phyloP scores from a whole-genome alignment of 2,888 invertebrate genomes.

The Epinotia ramella region DNA sequence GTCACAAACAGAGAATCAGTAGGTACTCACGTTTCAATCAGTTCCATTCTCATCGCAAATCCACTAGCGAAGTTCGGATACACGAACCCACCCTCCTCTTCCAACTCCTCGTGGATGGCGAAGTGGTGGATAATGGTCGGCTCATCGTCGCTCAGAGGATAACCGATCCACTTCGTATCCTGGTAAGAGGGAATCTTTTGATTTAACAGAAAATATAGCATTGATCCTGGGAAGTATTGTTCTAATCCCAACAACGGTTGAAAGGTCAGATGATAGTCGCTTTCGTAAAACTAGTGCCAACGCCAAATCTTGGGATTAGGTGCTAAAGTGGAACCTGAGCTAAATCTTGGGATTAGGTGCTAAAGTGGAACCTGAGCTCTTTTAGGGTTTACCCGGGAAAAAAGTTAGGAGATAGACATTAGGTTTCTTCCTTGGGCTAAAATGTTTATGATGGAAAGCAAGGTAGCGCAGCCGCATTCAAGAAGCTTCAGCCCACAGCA shows the following conservation, averaged over 20 bases:
- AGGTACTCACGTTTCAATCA: constrained; percentile 87
- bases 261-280: no score
- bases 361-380: no score
- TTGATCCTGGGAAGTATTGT: no score
- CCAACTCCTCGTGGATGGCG: constrained; percentile 88
- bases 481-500: constrained; percentile 84
- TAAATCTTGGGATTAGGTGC: no score
- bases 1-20: background rate
- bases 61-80: constrained; percentile 94
- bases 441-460: no score
- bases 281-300: no score
- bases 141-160: constrained; percentile 90
- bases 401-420: constrained; percentile 42
- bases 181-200: constrained; percentile 56
- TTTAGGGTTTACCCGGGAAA: no score
- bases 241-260: no score
- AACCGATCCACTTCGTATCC: constrained; percentile 90
- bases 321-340: no score
- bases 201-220: background rate
- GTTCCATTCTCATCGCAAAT: constrained; percentile 88
- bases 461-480: constrained; percentile 47
- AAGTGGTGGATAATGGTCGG: constrained; percentile 97
- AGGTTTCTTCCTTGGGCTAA: constrained; percentile 63
- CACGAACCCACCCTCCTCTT: constrained; percentile 88
- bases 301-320: no score